These are phyloP conservation scores for Xiphophorus birchmanni DNA, from an alignment of 2,797 vertebrate species.

Conservation along the genomic window DNA sequence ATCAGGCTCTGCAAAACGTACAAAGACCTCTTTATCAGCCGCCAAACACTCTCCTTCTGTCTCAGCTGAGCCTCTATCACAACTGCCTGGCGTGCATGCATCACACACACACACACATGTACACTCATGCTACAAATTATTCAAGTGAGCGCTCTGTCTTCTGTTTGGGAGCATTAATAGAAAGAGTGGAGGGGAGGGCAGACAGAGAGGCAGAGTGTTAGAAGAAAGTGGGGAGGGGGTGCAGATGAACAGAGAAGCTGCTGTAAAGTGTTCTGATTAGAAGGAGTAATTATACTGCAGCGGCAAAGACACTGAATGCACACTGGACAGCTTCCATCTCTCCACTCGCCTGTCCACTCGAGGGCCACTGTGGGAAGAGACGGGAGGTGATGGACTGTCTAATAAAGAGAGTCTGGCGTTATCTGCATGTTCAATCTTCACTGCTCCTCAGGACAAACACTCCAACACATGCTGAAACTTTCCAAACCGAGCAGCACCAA, in stretches of 20 bases:
- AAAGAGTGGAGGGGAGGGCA: conserved; percentile 59
- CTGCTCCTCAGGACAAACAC: conserved; percentile 25
- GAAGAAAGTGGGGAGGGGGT: conserved; percentile 53
- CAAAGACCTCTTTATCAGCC: conserved; percentile 79
- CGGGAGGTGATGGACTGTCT: conserved; percentile 15
- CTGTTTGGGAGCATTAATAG: conserved; percentile 66
- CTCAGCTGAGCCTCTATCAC: conserved; percentile 60
- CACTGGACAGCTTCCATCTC: conserved; percentile 68
- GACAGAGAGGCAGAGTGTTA: conserved; percentile 74
- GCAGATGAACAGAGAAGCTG: conserved; percentile 80
- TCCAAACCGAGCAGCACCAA: background rate
- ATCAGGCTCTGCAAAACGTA: conserved; percentile 61
- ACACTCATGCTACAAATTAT: conserved; percentile 51
- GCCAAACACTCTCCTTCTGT: conserved; percentile 70
- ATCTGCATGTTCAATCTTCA: conserved; percentile 48
- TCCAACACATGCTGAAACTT: conserved; percentile 1
- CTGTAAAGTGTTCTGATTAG: conserved; percentile 86
- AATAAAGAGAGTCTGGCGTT: conserved; percentile 31
- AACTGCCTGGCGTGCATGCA: conserved; percentile 57
- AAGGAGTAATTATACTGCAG: conserved; percentile 82
- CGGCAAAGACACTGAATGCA: conserved; percentile 72
- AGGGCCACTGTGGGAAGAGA: conserved; percentile 52
- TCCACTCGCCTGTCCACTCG: conserved; percentile 46
- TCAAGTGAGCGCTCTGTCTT: conserved; percentile 69
- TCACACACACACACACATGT: conserved; percentile 58